phyloP scores from a whole-genome alignment of 2,797 vertebrate genomes.

The Schizopygopsis pylzovi region DNA sequence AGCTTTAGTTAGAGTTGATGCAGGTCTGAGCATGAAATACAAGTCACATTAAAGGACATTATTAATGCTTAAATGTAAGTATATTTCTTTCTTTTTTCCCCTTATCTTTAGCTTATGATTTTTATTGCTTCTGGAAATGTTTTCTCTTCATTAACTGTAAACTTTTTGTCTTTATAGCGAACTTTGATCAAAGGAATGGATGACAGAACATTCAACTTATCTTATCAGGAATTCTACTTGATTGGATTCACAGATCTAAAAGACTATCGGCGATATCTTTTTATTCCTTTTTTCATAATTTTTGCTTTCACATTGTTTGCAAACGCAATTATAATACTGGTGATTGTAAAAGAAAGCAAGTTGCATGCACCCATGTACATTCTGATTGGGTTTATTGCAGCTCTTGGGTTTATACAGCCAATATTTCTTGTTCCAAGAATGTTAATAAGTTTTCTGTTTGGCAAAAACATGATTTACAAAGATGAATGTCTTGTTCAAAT shows the following conservation, averaged over 20 bases:
- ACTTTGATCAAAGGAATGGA: slow-evolving; percentile 33
- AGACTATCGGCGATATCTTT: slow-evolving; percentile 38
- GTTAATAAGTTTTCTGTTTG: slow-evolving; percentile 62
- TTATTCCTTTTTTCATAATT: slow-evolving; percentile 40
- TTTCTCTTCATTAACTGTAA: background rate
- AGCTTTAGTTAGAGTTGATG: background rate
- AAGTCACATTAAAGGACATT: background rate
- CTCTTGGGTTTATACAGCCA: slow-evolving; percentile 58
- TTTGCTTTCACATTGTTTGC: slow-evolving; percentile 54
- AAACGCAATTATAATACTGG: slow-evolving; percentile 61
- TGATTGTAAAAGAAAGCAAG: slow-evolving; percentile 54
- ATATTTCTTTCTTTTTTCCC: background rate
- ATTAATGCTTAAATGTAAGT: slow-evolving; percentile 1
- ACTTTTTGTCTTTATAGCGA: background rate
- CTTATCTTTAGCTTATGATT: background rate
- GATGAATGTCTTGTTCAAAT: slow-evolving; percentile 66
- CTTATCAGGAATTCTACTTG: slow-evolving; percentile 32
- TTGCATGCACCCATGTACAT: slow-evolving; percentile 71
- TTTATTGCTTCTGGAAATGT: background rate
- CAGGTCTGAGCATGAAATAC: background rate
- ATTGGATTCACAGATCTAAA: slow-evolving; percentile 43
- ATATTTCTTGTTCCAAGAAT: slow-evolving; percentile 62
- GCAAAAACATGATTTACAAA: slow-evolving; percentile 62
- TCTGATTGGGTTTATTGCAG: slow-evolving; percentile 64
- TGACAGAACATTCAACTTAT: background rate